These are phyloP conservation scores for Micrasema minimum DNA, from an alignment of 1,140 invertebrate species.

Conservation along the genomic window DNA sequence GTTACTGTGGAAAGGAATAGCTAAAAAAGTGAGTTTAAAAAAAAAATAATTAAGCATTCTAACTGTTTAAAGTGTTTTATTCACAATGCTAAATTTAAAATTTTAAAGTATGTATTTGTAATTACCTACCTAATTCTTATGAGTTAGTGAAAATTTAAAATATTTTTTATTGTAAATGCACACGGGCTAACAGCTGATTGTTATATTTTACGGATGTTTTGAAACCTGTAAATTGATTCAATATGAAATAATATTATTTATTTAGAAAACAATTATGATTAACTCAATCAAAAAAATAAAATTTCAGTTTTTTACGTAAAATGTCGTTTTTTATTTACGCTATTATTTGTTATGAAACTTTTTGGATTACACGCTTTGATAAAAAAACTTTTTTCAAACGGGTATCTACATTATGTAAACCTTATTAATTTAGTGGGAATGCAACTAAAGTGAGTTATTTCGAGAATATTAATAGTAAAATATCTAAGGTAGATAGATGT, in stretches of 20 bases:
- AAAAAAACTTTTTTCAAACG: too few species aligned
- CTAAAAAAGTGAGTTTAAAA: neutral
- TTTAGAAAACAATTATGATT: neutral
- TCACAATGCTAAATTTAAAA: neutral
- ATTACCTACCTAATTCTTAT: neutral
- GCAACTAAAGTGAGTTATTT: too few species aligned
- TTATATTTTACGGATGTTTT: neutral
- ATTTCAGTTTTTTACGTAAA: neutral
- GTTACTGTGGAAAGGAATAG: slow-evolving; percentile 16
- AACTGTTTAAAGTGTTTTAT: neutral
- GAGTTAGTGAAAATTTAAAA: neutral
- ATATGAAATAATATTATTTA: neutral
- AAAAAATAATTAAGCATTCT: neutral
- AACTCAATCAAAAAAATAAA: neutral
- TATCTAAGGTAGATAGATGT: too few species aligned
- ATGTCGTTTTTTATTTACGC: too few species aligned
- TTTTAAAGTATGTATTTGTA: neutral
- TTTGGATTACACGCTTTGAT: too few species aligned
- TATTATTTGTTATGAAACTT: too few species aligned
- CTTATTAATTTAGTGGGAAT: too few species aligned
- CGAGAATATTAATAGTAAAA: too few species aligned
- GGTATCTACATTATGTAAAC: too few species aligned
- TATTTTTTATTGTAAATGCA: neutral
- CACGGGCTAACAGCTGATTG: neutral
- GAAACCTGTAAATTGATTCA: neutral